phyloP scores from a whole-genome alignment of 2,797 vertebrate genomes.

The Chelonia mydas region DNA sequence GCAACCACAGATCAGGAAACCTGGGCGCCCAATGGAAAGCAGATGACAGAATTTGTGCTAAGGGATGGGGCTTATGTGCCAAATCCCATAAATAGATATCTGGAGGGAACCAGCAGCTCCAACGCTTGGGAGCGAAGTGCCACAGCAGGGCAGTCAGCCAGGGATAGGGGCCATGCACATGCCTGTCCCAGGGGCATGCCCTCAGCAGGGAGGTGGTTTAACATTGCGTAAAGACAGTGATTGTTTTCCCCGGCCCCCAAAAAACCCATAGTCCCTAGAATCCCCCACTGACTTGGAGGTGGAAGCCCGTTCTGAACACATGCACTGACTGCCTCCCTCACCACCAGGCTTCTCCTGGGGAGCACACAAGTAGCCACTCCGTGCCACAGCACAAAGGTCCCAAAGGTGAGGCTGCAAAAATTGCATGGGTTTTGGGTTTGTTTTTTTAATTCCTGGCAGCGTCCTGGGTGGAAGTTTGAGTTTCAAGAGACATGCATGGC shows the following conservation, averaged over 20 bases:
- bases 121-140: neutral
- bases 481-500: no score
- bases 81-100: neutral
- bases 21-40: neutral
- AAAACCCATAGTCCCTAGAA: neutral
- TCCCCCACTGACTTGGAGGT: no score
- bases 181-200: neutral
- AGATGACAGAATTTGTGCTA: accelerated
- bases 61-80: neutral
- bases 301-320: no score
- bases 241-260: neutral
- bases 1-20: neutral
- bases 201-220: neutral
- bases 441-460: no score
- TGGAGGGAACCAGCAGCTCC: neutral
- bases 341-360: no score
- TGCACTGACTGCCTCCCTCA: no score
- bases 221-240: neutral
- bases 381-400: no score
- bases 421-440: no score
- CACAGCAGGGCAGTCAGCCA: neutral
- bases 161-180: neutral
- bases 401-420: no score
- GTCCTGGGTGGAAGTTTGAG: no score
- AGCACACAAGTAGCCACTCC: no score